Conservation (phyloP, 2,113 vertebrate genomes). For the Amblyopsis rosae region DNA sequence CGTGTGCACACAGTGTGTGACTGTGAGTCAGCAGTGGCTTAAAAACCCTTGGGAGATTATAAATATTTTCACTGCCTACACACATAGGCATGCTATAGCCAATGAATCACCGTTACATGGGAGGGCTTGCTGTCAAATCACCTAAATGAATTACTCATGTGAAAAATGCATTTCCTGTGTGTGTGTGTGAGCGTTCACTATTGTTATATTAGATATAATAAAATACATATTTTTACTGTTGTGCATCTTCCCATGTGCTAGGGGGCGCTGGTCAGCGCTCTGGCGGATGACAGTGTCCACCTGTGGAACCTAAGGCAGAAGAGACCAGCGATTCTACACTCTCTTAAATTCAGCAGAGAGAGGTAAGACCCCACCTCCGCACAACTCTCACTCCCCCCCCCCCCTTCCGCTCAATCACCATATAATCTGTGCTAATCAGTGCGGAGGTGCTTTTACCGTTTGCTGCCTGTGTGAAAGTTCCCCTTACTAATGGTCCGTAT, state of each 20-base stretch:
- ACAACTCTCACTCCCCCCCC: conserved; percentile 19
- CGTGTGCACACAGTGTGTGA: conserved; percentile 11
- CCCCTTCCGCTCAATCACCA: conserved; percentile 12
- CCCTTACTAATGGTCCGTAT: conserved; percentile 19
- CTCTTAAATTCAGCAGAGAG: conserved; percentile 97
- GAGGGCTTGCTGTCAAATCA: conserved; percentile 54
- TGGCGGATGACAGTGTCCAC: conserved; percentile 97
- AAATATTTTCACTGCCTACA: conserved; percentile 56
- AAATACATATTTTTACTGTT: not conserved
- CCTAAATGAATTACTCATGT: not conserved
- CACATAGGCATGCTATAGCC: conserved; percentile 46
- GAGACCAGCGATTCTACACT: conserved; percentile 96
- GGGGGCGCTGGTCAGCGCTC: conserved; percentile 98
- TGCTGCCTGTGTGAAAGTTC: conserved; percentile 36
- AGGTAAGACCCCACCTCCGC: conserved; percentile 76
- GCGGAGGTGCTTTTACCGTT: conserved; percentile 29
- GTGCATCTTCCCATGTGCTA: conserved; percentile 41
- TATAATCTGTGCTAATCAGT: conserved; percentile 21
- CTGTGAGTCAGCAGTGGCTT: conserved; percentile 64
- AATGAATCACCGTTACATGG: conserved; percentile 62
- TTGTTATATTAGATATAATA: too few species aligned
- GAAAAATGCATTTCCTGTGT: too few species aligned
- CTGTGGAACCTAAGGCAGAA: conserved; percentile 99
- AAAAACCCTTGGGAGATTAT: conserved; percentile 41
- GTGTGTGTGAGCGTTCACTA: too few species aligned